These are phyloP conservation scores for Micrasema longulum DNA, from an alignment of 1,140 invertebrate species.

Conservation along the genomic window DNA sequence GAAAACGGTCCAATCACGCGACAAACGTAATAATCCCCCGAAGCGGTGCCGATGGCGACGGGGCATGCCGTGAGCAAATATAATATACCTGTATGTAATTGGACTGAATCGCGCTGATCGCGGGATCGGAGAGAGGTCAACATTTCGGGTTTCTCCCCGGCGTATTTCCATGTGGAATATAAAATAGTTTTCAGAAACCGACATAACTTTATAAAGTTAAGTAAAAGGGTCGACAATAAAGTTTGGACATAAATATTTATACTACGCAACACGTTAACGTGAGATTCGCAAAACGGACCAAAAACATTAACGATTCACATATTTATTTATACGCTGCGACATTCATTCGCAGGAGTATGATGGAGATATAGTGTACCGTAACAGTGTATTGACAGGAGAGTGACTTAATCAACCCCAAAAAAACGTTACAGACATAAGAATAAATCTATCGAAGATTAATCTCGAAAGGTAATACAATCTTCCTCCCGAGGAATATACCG, in stretches of 20 bases:
- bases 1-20: conserved; percentile 31
- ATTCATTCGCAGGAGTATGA: neutral
- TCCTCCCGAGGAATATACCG: neutral
- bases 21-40: conserved; percentile 26
- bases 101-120: neutral
- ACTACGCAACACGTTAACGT: neutral
- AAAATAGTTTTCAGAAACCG: neutral
- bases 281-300: neutral
- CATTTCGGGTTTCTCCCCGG: neutral
- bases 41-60: neutral
- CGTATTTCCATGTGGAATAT: neutral
- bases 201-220: neutral
- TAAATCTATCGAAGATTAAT: conserved; percentile 33
- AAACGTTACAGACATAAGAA: neutral
- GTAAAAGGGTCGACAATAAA: neutral
- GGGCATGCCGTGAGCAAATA: neutral
- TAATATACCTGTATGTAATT: too few relatives aligned
- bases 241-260: too few relatives aligned
- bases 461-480: conserved; percentile 18
- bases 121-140: neutral
- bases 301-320: neutral
- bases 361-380: neutral
- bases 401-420: neutral
- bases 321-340: neutral
- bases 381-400: neutral